Conservation (phyloP, 2,113 vertebrate genomes). For the Pachyramphus minor region DNA sequence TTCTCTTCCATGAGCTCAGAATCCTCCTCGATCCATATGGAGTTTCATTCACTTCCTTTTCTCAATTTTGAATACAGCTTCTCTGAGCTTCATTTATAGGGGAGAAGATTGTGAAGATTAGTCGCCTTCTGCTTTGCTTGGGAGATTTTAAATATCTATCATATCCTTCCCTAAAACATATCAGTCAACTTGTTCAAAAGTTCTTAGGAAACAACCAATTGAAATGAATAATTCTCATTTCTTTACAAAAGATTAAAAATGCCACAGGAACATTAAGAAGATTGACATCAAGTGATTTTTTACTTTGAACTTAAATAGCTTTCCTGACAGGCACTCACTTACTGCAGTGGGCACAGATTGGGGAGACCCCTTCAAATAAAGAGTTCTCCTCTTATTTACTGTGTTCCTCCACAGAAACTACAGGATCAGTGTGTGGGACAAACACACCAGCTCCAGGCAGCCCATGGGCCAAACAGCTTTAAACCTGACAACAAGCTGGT, state of each 20-base stretch:
- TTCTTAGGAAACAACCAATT: not conserved
- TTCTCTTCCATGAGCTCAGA: not conserved
- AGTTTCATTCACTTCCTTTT: not conserved
- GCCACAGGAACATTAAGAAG: not conserved
- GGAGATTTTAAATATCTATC: not conserved
- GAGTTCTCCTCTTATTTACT: not conserved
- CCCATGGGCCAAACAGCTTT: not conserved
- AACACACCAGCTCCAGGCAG: not conserved
- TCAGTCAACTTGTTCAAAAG: not conserved
- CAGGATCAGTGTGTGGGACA: not conserved
- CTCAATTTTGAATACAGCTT: not conserved
- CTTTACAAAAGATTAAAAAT: not conserved
- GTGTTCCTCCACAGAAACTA: not conserved
- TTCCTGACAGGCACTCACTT: not conserved
- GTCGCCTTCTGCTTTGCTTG: not conserved
- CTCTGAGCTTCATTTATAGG: not conserved
- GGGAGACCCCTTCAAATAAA: not conserved
- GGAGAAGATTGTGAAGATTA: not conserved
- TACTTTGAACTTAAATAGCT: not conserved
- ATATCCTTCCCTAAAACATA: not conserved
- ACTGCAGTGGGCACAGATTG: not conserved
- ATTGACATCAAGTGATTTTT: not conserved
- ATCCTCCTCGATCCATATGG: not conserved
- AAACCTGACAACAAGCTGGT: not conserved
- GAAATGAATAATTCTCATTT: not conserved